Evolutionary conservation across 2,888 invertebrate species (phyloP).

Genomic region (Eurytoma adleriae): DNA sequence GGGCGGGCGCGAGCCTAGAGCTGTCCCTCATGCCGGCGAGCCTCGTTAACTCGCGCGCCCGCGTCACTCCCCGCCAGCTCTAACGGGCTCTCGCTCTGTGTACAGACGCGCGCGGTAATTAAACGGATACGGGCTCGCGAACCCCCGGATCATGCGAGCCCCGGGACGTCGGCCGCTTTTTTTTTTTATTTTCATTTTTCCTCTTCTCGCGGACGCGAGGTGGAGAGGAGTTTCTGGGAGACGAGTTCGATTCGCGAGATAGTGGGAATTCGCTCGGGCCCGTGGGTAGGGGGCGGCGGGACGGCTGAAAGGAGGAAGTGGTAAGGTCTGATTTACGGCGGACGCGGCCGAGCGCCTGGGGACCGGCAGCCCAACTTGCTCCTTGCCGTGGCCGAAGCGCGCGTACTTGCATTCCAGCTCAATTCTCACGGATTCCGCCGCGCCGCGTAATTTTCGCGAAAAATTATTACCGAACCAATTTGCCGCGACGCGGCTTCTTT

Average conservation of each 20-base stretch:
- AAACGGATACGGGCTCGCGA: conserved; percentile 17
- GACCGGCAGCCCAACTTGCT: conserved; percentile 37
- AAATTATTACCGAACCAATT: not conserved
- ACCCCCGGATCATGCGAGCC: no score
- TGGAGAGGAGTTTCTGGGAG: not conserved
- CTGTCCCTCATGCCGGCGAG: conserved; percentile 27
- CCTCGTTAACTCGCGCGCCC: conserved; percentile 21
- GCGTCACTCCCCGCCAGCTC: conserved; percentile 1
- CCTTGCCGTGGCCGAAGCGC: conserved; percentile 1
- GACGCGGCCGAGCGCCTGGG: conserved; percentile 17
- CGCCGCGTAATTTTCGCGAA: not conserved
- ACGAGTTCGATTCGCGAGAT: not conserved
- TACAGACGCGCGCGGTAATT: conserved; percentile 25
- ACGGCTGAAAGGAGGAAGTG: conserved; percentile 14
- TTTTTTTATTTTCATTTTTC: conserved; percentile 10
- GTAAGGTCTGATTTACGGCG: conserved; percentile 37
- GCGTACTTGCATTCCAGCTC: not conserved
- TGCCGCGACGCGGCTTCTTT: no score
- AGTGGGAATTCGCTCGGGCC: not conserved
- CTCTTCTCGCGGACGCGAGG: not conserved
- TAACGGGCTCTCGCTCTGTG: not conserved
- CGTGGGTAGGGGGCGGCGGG: not conserved
- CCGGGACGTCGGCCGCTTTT: no score
- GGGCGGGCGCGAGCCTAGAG: not conserved
- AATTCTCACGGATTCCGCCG: no score